These are phyloP conservation scores for Metopia argyrocephala DNA, from an alignment of 2,888 invertebrate species.

Conservation along the genomic window DNA sequence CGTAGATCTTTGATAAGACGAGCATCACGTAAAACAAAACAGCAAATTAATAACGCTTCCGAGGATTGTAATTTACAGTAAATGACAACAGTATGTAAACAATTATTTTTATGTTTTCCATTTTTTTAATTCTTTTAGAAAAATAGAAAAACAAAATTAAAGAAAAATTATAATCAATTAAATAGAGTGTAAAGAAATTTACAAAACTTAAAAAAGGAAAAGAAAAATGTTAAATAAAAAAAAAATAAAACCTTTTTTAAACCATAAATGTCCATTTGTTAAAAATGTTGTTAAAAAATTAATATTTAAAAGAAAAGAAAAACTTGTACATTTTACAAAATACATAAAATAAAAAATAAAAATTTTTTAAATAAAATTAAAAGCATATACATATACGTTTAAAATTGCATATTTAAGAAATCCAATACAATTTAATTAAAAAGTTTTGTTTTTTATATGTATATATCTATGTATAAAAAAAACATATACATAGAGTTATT, in stretches of 20 bases:
- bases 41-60: constrained; percentile 86
- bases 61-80: constrained; percentile 87
- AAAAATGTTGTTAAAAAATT: neutral
- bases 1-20: constrained; percentile 86
- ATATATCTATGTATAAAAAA: too few relatives aligned
- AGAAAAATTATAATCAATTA: neutral
- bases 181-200: neutral
- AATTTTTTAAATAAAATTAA: neutral
- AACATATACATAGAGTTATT: too few relatives aligned
- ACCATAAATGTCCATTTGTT: neutral
- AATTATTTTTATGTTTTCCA: neutral
- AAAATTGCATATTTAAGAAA: neutral
- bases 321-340: too few relatives aligned
- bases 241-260: neutral
- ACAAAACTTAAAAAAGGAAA: neutral
- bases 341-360: neutral
- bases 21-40: constrained; percentile 88
- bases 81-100: constrained; percentile 65
- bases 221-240: too few relatives aligned
- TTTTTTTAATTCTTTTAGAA: neutral
- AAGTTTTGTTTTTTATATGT: too few relatives aligned
- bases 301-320: neutral
- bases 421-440: too few relatives aligned
- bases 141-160: neutral
- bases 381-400: neutral